Conservation (phyloP, 2,113 vertebrate species). For the Podiceps cristatus region DNA sequence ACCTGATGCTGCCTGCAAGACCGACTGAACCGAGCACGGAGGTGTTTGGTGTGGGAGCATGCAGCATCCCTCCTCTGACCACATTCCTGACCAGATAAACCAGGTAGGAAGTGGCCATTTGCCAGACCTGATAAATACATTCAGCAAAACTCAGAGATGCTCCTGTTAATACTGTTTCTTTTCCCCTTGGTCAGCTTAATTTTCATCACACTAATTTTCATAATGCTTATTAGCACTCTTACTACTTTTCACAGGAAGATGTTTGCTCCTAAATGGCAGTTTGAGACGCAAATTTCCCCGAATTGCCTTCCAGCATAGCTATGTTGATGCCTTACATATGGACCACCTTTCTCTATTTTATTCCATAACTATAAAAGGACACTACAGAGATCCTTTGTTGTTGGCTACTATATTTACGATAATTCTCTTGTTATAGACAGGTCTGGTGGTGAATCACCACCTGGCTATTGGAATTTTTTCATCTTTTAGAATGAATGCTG, state of each 20-base stretch:
- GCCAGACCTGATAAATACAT: neutral
- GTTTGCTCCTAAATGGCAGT: neutral
- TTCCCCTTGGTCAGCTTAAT: neutral
- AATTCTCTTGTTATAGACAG: neutral
- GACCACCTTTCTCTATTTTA: neutral
- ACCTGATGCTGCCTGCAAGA: neutral
- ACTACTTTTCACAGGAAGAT: neutral
- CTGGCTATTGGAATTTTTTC: neutral
- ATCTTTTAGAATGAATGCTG: neutral
- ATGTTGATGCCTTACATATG: neutral
- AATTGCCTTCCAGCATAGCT: neutral
- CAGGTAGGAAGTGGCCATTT: neutral
- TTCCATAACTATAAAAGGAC: neutral
- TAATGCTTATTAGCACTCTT: neutral
- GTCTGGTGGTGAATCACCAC: neutral
- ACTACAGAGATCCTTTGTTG: neutral
- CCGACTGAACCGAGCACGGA: fast-evolving
- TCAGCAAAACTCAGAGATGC: neutral
- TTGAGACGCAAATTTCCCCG: neutral
- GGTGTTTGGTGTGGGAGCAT: fast-evolving
- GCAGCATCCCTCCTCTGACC: neutral
- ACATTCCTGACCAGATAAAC: neutral
- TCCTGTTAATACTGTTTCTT: neutral
- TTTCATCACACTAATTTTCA: neutral
- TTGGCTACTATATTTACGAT: neutral